A percentile compares a stretch with the other conserved stretches of the same genome.
Conservation (phyloP, 2,797 vertebrate genomes). For the Lateolabrax maculatus region DNA sequence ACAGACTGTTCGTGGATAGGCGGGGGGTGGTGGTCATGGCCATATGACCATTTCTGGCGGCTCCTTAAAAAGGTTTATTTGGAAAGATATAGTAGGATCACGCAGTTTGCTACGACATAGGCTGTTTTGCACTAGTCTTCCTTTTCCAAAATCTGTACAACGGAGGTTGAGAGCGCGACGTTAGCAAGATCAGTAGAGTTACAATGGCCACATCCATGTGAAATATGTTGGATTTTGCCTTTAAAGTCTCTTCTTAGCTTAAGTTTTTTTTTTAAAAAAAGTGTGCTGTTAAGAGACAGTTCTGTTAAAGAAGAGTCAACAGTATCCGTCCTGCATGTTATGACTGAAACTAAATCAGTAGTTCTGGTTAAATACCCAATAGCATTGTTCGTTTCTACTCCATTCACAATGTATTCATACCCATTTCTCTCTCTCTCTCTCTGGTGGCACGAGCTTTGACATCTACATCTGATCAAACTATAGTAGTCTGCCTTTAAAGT, state of each 20-base stretch:
- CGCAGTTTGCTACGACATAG: too few relatives aligned
- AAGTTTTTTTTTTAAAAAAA: background rate
- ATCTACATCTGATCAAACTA: conserved; percentile 9
- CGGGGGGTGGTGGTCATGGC: too few relatives aligned
- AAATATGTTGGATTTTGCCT: background rate
- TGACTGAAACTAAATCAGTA: background rate
- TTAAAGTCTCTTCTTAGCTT: background rate
- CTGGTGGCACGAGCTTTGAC: conserved; percentile 3
- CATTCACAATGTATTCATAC: background rate
- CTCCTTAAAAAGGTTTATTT: too few relatives aligned
- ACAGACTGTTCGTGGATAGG: too few relatives aligned
- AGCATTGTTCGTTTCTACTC: background rate
- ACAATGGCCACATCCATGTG: background rate
- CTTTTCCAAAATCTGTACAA: too few relatives aligned
- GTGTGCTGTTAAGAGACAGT: background rate
- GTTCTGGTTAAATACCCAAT: background rate
- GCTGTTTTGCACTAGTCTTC: too few relatives aligned
- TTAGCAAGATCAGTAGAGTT: too few relatives aligned
- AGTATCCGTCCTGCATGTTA: background rate
- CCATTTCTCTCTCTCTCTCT: background rate
- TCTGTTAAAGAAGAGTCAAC: background rate
- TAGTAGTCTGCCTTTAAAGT: background rate
- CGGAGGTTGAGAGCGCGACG: too few relatives aligned
- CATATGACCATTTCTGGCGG: too few relatives aligned
- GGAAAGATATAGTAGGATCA: too few relatives aligned